These are phyloP conservation scores for Acanthosoma haemorrhoidale DNA, from an alignment of 2,888 invertebrate species.

Conservation along the genomic window DNA sequence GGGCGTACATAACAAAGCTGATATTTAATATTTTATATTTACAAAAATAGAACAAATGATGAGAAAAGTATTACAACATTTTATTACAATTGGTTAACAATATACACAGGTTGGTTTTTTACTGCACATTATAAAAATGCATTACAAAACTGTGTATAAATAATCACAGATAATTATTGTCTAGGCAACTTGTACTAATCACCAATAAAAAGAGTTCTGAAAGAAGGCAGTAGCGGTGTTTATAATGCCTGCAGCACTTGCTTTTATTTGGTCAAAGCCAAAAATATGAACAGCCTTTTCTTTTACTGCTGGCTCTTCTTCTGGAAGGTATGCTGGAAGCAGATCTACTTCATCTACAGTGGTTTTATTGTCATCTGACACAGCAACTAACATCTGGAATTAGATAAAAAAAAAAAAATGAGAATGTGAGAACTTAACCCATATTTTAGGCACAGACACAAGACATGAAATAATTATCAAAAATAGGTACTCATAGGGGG, in stretches of 20 bases:
- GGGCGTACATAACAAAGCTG: no score
- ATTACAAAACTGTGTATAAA: constrained; percentile 14
- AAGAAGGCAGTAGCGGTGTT: constrained; percentile 37
- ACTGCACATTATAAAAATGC: constrained; percentile 8
- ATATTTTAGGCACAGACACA: no score
- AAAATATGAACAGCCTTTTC: constrained; percentile 33
- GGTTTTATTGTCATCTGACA: constrained; percentile 15
- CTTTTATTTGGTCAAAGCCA: constrained; percentile 33
- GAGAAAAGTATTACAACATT: constrained; percentile 6
- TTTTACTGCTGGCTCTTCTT: constrained; percentile 38
- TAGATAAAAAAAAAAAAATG: not conserved
- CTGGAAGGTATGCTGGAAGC: constrained; percentile 38
- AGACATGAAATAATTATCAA: no score
- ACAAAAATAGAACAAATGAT: constrained; percentile 8
- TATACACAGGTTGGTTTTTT: constrained; percentile 3
- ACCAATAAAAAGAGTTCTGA: constrained; percentile 40
- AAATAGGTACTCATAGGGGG: no score
- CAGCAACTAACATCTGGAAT: constrained; percentile 23
- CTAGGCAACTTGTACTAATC: constrained; percentile 21
- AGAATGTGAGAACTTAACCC: no score
- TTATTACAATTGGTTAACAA: constrained; percentile 4
- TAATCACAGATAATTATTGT: constrained; percentile 21
- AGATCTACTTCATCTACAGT: constrained; percentile 24
- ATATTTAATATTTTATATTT: no score
- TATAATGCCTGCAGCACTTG: constrained; percentile 34